Evolutionary conservation across 2,113 vertebrate species (phyloP).

Genomic region (Alosa alosa): DNA sequence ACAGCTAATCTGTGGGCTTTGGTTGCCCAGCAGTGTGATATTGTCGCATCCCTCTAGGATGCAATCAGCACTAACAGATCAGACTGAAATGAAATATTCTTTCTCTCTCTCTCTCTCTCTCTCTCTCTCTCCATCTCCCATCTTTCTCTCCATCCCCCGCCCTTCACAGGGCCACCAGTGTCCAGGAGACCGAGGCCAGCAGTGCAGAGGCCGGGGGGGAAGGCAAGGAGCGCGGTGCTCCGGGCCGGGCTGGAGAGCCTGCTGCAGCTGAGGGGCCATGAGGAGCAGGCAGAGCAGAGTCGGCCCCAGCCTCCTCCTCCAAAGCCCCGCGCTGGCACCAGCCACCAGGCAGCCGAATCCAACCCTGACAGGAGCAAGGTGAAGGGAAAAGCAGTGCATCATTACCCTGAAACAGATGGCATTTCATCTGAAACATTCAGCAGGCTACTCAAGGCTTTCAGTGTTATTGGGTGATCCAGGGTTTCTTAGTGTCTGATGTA

Average conservation of each 20-base stretch:
- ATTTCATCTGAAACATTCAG: slow-evolving; percentile 36
- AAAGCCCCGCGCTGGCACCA: background rate
- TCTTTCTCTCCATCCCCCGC: background rate
- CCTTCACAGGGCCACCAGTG: background rate
- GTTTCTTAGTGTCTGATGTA: background rate
- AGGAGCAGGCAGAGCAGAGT: slow-evolving; percentile 39
- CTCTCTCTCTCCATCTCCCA: background rate
- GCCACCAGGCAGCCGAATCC: background rate
- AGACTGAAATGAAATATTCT: background rate
- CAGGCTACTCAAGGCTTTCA: background rate
- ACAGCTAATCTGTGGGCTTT: background rate
- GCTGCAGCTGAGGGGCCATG: slow-evolving; percentile 48
- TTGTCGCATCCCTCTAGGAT: background rate
- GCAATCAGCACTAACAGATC: background rate
- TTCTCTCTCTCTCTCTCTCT: background rate
- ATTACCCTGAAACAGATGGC: background rate
- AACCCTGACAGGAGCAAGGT: slow-evolving; percentile 60
- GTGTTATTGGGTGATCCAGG: background rate
- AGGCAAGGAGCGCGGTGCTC: slow-evolving; percentile 55
- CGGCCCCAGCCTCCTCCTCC: background rate
- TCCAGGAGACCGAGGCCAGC: slow-evolving; percentile 40
- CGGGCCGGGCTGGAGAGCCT: slow-evolving; percentile 51
- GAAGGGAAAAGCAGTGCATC: background rate
- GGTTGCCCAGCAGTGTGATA: background rate
- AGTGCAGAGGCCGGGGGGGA: slow-evolving; percentile 35